Evolutionary conservation across 1,140 invertebrate genomes (phyloP).

Genomic region (Latrodectus geometricus): DNA sequence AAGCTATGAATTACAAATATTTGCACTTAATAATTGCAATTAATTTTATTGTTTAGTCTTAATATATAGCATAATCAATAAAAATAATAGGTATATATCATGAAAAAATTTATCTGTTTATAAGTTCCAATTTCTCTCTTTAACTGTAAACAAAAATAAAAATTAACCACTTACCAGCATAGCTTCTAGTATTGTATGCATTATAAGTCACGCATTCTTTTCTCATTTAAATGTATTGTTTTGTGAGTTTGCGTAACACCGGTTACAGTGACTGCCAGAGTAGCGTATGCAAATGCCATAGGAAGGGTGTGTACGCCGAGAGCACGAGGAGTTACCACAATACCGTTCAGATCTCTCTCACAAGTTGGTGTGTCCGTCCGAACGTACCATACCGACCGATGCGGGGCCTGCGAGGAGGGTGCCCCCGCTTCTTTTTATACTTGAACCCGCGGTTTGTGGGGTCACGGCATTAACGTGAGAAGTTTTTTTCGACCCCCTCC

Average conservation of each 20-base stretch:
- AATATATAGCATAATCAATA: too few relatives aligned
- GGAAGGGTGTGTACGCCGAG: not conserved
- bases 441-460: constrained; percentile 24
- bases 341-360: not conserved
- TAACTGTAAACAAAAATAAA: too few relatives aligned
- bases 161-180: too few relatives aligned
- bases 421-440: not conserved
- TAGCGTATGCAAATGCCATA: not conserved
- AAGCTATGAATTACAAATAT: too few relatives aligned
- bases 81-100: too few relatives aligned
- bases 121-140: too few relatives aligned
- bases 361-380: not conserved
- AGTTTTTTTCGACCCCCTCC: constrained; percentile 1
- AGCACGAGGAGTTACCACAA: not conserved
- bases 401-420: not conserved
- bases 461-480: constrained; percentile 35
- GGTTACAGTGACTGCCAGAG: not conserved
- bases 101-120: too few relatives aligned
- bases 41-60: too few relatives aligned
- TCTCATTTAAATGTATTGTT: not conserved
- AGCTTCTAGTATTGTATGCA: too few relatives aligned
- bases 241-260: not conserved
- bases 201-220: too few relatives aligned
- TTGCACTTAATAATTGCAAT: too few relatives aligned
- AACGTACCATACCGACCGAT: not conserved